Base-by-base conservation (phyloP, 2,113 vertebrate species). In the Oenanthe oenanthe region DNA sequence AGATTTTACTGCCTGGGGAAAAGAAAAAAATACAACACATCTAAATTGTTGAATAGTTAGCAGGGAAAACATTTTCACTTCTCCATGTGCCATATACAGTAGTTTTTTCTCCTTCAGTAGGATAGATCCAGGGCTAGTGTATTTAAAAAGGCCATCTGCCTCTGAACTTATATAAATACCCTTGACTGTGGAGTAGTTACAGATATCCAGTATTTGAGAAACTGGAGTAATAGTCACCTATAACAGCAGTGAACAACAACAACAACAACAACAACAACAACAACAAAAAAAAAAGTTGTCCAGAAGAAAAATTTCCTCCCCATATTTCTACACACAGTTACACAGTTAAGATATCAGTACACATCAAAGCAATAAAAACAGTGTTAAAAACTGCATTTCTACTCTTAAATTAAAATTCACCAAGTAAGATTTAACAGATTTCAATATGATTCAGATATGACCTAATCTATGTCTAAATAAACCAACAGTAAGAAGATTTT, bases 41-140 rank as follows among this genome's bases (percentile, higher is more conserved):
- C 83, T 92, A 89, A 96, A 95, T 92, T 80, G 67, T 50, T 74
- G 58, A 94, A 93, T 83, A 96, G 96, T 89, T 90, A 96, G 67
- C 87, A 84, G 13, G 10, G 36, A 79, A 38, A 88, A 88, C 65
- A 74, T 53, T 87, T 87, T 81, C 57, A 76, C 45, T 82, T 95
- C 6, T 10, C 53, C 63, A 45, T 72, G 77, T 74, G 65, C 76
- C 79, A 96, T 68, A 79, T 12, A 92, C 13, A 91, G 86, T 32
- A 76, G 53, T 68, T 91, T 88, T 61, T 31, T 28, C 92, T 88
- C 54, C 60, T 29, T 88, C 50, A 42, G 63, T 45, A 87, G 82
- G 45, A 85, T 5, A 62, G 61, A 67, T 25, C 38, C 54, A 54
- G 13, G 10, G 26, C 78, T 16, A 75, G 16, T 56, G 18, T 12